phyloP scores from a whole-genome alignment of 2,797 vertebrate genomes.

The Nothura maculosa region DNA sequence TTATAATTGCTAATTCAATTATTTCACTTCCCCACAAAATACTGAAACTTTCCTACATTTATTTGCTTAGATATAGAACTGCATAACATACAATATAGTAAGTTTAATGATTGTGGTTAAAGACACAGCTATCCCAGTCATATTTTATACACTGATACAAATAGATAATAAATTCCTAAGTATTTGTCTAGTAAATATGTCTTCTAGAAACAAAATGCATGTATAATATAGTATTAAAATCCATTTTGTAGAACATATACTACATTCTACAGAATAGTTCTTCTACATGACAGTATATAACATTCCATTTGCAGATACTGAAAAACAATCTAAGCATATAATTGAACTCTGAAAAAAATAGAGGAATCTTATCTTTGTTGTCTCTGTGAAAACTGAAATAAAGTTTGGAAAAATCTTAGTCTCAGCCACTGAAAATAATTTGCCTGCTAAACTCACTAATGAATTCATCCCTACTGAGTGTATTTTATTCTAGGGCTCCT shows the following conservation, averaged over 20 bases:
- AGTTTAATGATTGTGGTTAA: constrained; percentile 8
- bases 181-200: background rate
- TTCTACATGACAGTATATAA: background rate
- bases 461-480: background rate
- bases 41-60: background rate
- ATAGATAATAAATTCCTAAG: background rate
- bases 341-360: background rate
- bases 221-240: background rate
- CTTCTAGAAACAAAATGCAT: background rate
- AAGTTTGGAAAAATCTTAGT: background rate
- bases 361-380: background rate
- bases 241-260: background rate
- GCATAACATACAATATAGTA: constrained; percentile 22
- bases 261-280: background rate
- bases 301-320: background rate
- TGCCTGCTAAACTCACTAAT: background rate
- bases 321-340: background rate
- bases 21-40: constrained; percentile 7
- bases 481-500: background rate
- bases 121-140: background rate
- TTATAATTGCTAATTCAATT: constrained; percentile 33
- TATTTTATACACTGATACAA: background rate
- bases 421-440: background rate
- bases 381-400: background rate
- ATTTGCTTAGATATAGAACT: background rate